Conservation (phyloP, 2,888 invertebrate genomes). For the Caenorhabditis auriculariae region DNA sequence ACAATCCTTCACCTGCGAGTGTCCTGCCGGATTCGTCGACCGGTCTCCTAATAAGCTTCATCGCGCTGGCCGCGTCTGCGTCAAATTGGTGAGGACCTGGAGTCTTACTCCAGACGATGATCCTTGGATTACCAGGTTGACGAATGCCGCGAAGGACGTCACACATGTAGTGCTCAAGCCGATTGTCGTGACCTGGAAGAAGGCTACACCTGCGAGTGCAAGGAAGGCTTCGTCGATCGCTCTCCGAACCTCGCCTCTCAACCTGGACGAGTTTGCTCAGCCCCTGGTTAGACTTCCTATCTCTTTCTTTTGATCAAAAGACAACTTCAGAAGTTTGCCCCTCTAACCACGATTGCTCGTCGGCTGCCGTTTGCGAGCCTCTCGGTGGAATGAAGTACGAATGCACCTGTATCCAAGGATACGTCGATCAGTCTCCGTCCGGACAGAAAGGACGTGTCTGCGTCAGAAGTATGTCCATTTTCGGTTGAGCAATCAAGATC, state of each 20-base stretch:
- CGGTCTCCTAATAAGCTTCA: constrained; percentile 58
- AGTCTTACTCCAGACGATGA: not conserved
- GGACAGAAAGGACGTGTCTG: constrained; percentile 55
- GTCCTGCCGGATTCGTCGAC: constrained; percentile 55
- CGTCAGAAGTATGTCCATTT: constrained; percentile 48
- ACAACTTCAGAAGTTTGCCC: constrained; percentile 57
- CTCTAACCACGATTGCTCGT: constrained; percentile 60
- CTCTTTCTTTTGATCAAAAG: not conserved
- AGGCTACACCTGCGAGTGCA: constrained; percentile 63
- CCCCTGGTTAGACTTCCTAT: constrained; percentile 39
- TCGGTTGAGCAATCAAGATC: not conserved
- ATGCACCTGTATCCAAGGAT: constrained; percentile 62
- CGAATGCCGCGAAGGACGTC: constrained; percentile 54
- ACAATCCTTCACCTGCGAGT: constrained; percentile 61
- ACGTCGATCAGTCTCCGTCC: constrained; percentile 58
- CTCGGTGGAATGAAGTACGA: constrained; percentile 60
- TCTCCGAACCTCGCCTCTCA: constrained; percentile 60
- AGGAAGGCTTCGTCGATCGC: constrained; percentile 60
- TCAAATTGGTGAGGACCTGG: constrained; percentile 31
- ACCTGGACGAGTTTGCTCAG: constrained; percentile 60
- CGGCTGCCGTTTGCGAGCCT: constrained; percentile 62
- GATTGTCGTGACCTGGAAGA: constrained; percentile 62
- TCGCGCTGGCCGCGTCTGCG: constrained; percentile 60
- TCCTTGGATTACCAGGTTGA: constrained; percentile 38
- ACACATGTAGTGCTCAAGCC: constrained; percentile 61